Base-by-base conservation (phyloP, 2,888 invertebrate genomes). In the Coleophora deauratella region DNA sequence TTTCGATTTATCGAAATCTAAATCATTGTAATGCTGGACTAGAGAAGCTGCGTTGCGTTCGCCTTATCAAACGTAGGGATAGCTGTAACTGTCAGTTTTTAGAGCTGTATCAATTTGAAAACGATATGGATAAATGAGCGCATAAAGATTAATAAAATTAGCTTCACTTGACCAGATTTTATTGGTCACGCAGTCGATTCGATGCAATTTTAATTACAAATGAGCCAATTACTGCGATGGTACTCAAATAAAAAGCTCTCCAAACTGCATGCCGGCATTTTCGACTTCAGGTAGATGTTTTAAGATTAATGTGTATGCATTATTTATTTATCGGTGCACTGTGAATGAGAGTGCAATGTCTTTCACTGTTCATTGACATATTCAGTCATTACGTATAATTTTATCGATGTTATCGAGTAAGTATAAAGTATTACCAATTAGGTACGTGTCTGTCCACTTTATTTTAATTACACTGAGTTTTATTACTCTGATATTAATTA, bases 1-100 rank as follows among this genome's bases (percentile, higher is more conserved):
- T 75, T 66, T 54, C 55, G 66, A 72, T 69, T 74, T 71, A 71
- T 76, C 69, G 57, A 63, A 66, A 62, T 66, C 59, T 48, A 54
- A 61, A 62, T 55, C 56, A 54, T 55, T 54, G 64, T 62, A 37
- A 44, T 37, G 44, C 47, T 49, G n/a, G n/a, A 21, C 21, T 21
- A 3, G 21, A 4, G 6, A 21, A 6, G 21, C 21, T 6, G 6
- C 21, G 21, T n/a, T n/a, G n/a, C n/a, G n/a, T n/a, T n/a, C n/a
- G n/a, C n/a, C n/a, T n/a, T n/a, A n/a, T n/a, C n/a, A n/a, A n/a
- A n/a, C n/a, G n/a, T n/a, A n/a, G n/a, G n/a, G n/a, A 40, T 38
- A 33, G 36, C 9, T 30, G 44, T 35, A 38, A 36, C 46, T 50
- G 49, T 52, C 41, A 44, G 42, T 47, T 52, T 49, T 52, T 49